These are phyloP conservation scores for Archilochus colubris DNA, from an alignment of 2,113 vertebrate species.

Conservation along the genomic window DNA sequence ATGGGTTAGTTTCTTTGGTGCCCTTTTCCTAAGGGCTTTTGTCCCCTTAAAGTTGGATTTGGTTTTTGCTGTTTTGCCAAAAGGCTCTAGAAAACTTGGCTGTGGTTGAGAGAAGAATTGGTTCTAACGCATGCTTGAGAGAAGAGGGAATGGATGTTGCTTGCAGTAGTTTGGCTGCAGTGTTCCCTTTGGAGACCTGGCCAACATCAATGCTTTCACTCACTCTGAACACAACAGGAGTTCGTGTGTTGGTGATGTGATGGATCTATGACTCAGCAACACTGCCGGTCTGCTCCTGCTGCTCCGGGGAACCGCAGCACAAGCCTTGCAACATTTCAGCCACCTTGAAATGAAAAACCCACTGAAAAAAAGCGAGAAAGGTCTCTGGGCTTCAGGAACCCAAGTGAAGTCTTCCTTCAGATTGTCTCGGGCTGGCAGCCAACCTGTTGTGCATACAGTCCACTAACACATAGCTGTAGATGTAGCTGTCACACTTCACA, in stretches of 20 bases:
- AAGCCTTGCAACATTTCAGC: background rate
- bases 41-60: background rate
- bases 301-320: background rate
- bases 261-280: background rate
- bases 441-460: accelerated
- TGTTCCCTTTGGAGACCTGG: background rate
- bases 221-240: background rate
- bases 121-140: background rate
- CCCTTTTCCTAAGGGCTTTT: background rate
- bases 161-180: background rate
- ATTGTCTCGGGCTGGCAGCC: background rate
- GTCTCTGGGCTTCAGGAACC: background rate
- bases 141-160: too few species aligned
- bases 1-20: background rate
- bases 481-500: accelerated
- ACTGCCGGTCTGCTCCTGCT: accelerated
- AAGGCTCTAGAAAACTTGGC: background rate
- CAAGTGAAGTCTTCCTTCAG: background rate
- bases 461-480: accelerated
- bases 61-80: background rate
- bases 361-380: background rate
- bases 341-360: background rate
- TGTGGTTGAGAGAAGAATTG: background rate
- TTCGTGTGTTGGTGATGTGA: too few species aligned
- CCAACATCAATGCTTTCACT: background rate